These are phyloP conservation scores for Drosophila nigritarsus DNA, from an alignment of 2,888 invertebrate species.

Conservation along the genomic window DNA sequence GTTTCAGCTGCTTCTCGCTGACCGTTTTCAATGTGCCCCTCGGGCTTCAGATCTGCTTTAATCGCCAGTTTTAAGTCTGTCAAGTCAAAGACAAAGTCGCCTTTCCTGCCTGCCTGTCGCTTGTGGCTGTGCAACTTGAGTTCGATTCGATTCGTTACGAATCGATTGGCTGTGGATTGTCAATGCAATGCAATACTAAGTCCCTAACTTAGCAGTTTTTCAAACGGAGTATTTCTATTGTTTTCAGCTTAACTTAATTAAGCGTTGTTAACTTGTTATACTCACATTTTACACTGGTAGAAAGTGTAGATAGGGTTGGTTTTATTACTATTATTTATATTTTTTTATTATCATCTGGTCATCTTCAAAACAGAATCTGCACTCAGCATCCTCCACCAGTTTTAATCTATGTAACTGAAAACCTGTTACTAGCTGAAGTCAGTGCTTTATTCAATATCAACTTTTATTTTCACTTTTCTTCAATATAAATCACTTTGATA, in stretches of 20 bases:
- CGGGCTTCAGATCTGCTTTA: conserved; percentile 41
- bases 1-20: conserved; percentile 29
- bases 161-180: conserved; percentile 13
- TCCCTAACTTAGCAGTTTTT: conserved; percentile 51
- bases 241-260: conserved; percentile 65
- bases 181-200: conserved; percentile 21
- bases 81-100: conserved; percentile 16
- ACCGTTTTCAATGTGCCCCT: conserved; percentile 31
- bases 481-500: background rate
- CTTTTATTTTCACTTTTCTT: background rate
- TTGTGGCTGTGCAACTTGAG: conserved; percentile 31
- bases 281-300: conserved; percentile 1
- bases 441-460: background rate
- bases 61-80: conserved; percentile 39
- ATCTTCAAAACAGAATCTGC: background rate
- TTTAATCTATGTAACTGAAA: background rate
- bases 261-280: conserved; percentile 29
- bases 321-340: background rate
- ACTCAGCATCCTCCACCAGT: background rate
- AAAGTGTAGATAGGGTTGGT: background rate
- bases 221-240: conserved; percentile 39
- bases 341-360: background rate
- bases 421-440: background rate
- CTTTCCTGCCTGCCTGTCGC: background rate
- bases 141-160: conserved; percentile 5